Percentiles rank a stretch among this genome's conserved stretches.
Evolutionary conservation across 2,888 invertebrate genomes (phyloP).

Genomic region (Eupithecia inturbata): DNA sequence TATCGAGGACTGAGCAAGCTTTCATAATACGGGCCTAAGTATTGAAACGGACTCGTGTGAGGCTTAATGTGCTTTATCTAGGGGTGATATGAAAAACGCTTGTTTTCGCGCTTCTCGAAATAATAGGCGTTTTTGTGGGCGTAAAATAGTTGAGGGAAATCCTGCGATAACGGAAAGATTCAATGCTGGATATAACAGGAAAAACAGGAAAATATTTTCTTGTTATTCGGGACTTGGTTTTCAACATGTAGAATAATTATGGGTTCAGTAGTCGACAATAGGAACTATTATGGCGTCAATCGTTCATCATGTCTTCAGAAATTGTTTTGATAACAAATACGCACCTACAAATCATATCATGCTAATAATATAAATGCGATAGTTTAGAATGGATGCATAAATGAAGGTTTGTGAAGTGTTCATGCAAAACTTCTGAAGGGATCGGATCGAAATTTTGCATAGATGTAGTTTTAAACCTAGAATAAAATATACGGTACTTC

Average conservation of each 20-base stretch:
- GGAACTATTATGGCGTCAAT: not conserved
- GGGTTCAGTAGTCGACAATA: not conserved
- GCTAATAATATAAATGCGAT: no score
- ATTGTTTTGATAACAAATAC: not conserved
- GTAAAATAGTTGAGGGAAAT: conserved; percentile 29
- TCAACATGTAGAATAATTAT: not conserved
- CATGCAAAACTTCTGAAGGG: no score
- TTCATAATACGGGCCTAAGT: no score
- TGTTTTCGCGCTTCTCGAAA: conserved; percentile 39
- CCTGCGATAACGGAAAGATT: conserved; percentile 9
- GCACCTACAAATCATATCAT: no score
- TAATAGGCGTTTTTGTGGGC: conserved; percentile 37
- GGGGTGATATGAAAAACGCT: conserved; percentile 41
- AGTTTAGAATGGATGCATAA: no score
- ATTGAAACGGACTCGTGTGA: conserved; percentile 36
- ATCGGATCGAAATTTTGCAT: no score
- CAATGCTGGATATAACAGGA: not conserved
- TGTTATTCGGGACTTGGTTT: not conserved
- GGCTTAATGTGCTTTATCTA: conserved; percentile 31
- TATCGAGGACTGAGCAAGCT: no score
- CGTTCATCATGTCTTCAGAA: not conserved
- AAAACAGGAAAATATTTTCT: not conserved
- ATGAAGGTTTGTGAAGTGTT: no score
- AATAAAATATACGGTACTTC: no score
- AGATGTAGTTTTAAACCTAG: no score